phyloP scores from a whole-genome alignment of 2,113 vertebrate species.

The Nibea coibor region DNA sequence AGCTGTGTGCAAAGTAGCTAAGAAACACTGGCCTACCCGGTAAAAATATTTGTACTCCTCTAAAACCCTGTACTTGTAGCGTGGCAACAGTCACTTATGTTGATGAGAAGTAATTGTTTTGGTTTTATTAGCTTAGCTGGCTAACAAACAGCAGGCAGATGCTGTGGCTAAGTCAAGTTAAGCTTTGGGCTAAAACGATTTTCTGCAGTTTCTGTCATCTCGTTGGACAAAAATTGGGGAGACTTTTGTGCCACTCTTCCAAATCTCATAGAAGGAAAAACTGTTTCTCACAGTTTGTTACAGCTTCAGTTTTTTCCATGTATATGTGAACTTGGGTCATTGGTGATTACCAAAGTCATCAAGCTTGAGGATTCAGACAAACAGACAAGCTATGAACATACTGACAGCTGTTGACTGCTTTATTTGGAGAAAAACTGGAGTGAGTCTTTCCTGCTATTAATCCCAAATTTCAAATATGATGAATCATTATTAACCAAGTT shows the following conservation, averaged over 20 bases:
- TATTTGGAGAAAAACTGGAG: not conserved
- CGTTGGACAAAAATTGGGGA: not conserved
- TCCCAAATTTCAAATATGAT: not conserved
- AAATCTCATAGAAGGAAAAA: no score
- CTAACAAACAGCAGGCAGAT: not conserved
- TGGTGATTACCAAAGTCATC: not conserved
- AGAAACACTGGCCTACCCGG: no score
- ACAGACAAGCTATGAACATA: not conserved
- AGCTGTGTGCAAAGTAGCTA: not conserved
- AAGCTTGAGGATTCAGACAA: not conserved
- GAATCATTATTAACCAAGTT: not conserved
- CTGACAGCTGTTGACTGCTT: not conserved
- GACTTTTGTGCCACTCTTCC: no score
- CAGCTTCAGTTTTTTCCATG: not conserved
- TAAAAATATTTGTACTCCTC: not conserved
- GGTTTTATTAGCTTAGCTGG: not conserved
- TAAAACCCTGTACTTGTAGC: not conserved
- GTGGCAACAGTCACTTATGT: no score
- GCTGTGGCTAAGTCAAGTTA: no score
- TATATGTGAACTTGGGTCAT: not conserved
- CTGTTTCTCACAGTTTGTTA: not conserved
- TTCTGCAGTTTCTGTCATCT: not conserved
- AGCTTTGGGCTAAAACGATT: not conserved
- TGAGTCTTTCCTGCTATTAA: not conserved
- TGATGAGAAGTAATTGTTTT: not conserved